Conservation (phyloP, 2,113 vertebrate species). For the Spea multiplicata region DNA sequence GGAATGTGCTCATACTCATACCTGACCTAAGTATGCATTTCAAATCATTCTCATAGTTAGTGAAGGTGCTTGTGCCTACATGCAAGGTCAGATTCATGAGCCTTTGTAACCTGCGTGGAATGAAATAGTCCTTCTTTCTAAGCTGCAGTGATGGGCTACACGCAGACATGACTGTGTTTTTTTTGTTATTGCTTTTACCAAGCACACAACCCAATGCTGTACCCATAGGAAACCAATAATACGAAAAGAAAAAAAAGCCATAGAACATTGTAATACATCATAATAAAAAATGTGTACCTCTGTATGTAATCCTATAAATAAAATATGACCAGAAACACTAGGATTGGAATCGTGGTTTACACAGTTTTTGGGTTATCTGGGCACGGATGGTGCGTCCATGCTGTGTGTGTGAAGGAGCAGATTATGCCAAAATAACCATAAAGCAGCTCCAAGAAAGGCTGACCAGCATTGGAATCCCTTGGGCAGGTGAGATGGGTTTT, state of each 20-base stretch:
- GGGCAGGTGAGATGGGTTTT: too few species aligned
- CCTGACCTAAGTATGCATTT: slow-evolving; percentile 28
- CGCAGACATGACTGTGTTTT: slow-evolving; percentile 7
- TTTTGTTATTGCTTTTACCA: slow-evolving; percentile 15
- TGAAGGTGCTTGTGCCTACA: slow-evolving; percentile 51
- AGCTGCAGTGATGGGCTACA: slow-evolving; percentile 6
- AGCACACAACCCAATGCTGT: slow-evolving; percentile 7
- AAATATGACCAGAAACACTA: neutral
- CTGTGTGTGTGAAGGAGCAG: too few species aligned
- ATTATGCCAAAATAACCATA: too few species aligned
- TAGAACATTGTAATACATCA: slow-evolving; percentile 51
- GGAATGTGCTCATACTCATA: slow-evolving; percentile 46
- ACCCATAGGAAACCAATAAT: slow-evolving; percentile 36
- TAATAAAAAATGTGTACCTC: slow-evolving; percentile 51
- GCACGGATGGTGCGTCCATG: too few species aligned
- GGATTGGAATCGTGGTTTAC: too few species aligned
- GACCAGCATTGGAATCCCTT: too few species aligned
- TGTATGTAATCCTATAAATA: neutral
- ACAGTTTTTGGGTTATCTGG: too few species aligned
- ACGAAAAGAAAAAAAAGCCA: slow-evolving; percentile 59
- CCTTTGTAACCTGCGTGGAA: slow-evolving; percentile 46
- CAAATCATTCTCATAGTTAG: slow-evolving; percentile 51
- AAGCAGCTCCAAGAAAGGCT: too few species aligned
- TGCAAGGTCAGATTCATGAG: slow-evolving; percentile 48
- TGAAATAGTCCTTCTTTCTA: neutral